Evolutionary conservation across 2,888 invertebrate genomes (phyloP).

Genomic region (Rhimphoctona megacephalus): DNA sequence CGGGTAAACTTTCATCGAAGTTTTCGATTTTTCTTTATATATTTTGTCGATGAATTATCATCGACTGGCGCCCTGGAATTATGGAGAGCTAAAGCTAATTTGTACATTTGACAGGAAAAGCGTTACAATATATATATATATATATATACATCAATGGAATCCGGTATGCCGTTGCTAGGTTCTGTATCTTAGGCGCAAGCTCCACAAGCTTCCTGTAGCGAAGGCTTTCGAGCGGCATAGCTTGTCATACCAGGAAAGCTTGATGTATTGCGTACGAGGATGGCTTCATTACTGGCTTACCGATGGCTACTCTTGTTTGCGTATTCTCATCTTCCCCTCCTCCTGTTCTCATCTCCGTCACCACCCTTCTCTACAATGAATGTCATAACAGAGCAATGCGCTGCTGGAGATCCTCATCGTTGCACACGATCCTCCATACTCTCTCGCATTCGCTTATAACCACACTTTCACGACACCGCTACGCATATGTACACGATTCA

Average conservation of each 20-base stretch:
- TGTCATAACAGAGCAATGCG: slow-evolving; percentile 38
- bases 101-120: too few relatives aligned
- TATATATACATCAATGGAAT: slow-evolving; percentile 1
- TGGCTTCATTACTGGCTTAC: slow-evolving; percentile 71
- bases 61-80: too few relatives aligned
- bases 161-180: slow-evolving; percentile 33
- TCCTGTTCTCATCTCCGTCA: background rate
- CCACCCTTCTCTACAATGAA: slow-evolving; percentile 8
- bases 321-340: slow-evolving; percentile 62
- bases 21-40: too few relatives aligned
- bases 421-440: slow-evolving; percentile 30
- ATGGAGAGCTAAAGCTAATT: too few relatives aligned
- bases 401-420: slow-evolving; percentile 33
- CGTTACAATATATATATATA: too few relatives aligned
- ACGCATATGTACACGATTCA: slow-evolving; percentile 3
- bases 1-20: too few relatives aligned
- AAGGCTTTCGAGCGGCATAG: slow-evolving; percentile 60
- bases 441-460: slow-evolving; percentile 33
- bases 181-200: slow-evolving; percentile 40
- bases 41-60: too few relatives aligned
- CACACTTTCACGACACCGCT: slow-evolving; percentile 3
- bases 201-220: slow-evolving; percentile 33
- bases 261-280: slow-evolving; percentile 76
- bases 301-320: slow-evolving; percentile 72
- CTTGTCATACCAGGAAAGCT: slow-evolving; percentile 74